phyloP scores from a whole-genome alignment of 2,113 vertebrate genomes.

The Todiramphus saurophagus region DNA sequence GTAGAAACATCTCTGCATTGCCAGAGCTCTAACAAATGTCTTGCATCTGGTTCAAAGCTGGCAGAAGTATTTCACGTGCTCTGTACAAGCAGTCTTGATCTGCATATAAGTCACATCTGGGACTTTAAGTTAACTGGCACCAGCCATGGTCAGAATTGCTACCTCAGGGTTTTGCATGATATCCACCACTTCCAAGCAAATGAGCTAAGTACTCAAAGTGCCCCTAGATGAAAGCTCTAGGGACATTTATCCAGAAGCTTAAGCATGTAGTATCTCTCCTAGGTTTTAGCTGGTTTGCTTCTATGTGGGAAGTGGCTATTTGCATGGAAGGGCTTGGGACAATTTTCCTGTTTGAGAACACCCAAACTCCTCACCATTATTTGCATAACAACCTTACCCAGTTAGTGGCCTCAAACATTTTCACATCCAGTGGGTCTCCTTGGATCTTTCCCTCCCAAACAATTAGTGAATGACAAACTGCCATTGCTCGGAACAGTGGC shows the following conservation, averaged over 20 bases:
- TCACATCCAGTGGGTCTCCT: constrained; percentile 72
- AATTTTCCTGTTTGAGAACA: background rate
- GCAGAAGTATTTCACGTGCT: background rate
- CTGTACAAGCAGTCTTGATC: background rate
- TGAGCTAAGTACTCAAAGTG: background rate
- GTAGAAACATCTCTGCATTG: background rate
- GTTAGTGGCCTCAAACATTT: constrained; percentile 73
- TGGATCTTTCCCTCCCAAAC: constrained; percentile 65
- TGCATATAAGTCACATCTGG: background rate
- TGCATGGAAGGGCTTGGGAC: background rate
- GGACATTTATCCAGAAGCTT: background rate
- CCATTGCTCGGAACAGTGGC: constrained; percentile 52
- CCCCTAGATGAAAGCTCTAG: background rate
- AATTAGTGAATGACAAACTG: constrained; percentile 68
- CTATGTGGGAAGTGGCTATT: background rate
- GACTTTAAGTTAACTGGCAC: background rate
- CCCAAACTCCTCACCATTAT: background rate
- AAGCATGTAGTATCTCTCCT: background rate
- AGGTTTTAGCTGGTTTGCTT: background rate
- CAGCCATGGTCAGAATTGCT: background rate
- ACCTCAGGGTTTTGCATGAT: background rate
- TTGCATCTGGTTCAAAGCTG: background rate
- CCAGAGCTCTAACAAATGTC: background rate
- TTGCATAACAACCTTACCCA: constrained; percentile 61
- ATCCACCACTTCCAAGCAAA: background rate